Conservation (phyloP, 1,140 invertebrate species). For the Bombus impatiens region DNA sequence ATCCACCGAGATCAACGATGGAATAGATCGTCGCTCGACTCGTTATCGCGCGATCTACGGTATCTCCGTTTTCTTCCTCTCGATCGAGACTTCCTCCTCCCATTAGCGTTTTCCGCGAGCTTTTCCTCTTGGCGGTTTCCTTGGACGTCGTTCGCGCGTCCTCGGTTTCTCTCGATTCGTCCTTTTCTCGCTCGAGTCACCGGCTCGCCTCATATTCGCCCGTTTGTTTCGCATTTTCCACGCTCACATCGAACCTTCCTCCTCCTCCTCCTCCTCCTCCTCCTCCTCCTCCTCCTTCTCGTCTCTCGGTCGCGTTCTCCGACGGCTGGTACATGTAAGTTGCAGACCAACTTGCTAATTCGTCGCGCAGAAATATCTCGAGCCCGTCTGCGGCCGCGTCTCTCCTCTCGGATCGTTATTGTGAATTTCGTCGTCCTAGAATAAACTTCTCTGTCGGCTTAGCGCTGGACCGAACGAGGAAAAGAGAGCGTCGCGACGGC, state of each 20-base stretch:
- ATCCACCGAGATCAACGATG: too few species aligned
- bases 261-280: not conserved
- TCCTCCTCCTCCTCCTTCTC: not conserved
- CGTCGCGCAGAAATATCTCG: conserved; percentile 65
- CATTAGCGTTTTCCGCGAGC: not conserved
- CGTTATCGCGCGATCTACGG: not conserved
- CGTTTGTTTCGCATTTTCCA: conserved; percentile 42
- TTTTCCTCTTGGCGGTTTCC: not conserved
- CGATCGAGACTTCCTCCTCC: too few species aligned
- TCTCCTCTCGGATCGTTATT: conserved; percentile 50
- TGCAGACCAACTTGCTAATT: conserved; percentile 50
- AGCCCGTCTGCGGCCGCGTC: conserved; percentile 45
- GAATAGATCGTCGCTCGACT: too few species aligned
- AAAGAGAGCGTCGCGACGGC: not conserved
- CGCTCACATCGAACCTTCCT: conserved; percentile 19
- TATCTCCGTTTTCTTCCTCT: not conserved
- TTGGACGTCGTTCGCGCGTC: not conserved
- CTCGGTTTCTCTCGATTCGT: not conserved
- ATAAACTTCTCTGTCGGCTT: conserved; percentile 44
- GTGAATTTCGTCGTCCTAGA: conserved; percentile 61
- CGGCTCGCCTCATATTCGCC: not conserved
- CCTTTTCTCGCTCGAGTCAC: not conserved
- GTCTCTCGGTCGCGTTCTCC: not conserved
- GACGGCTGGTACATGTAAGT: conserved; percentile 30
- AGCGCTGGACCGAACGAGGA: not conserved